Percentiles rank a stretch among this genome's conserved stretches.
Evolutionary conservation across 1,140 invertebrate genomes (phyloP).

Genomic region (Rhynchophorus ferrugineus): DNA sequence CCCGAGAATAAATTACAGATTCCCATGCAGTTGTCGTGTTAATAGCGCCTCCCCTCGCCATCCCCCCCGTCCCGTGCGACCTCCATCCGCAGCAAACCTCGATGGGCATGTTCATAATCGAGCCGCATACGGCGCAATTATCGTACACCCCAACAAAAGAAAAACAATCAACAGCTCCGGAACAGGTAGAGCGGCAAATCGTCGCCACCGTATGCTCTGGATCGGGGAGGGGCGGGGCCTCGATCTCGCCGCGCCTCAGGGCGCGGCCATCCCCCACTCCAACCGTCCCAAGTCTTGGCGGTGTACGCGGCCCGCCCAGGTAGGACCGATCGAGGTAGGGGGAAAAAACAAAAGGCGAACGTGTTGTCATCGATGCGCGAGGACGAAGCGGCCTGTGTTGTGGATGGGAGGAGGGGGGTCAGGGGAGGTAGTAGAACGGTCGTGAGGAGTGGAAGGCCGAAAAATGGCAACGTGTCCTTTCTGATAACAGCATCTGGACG

Average conservation of each 20-base stretch:
- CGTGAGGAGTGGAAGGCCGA: too few species aligned
- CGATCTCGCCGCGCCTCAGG: slow-evolving; percentile 4
- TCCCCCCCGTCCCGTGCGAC: too few species aligned
- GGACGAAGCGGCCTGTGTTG: too few species aligned
- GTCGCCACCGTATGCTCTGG: slow-evolving; percentile 9
- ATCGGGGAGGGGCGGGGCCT: slow-evolving; percentile 7
- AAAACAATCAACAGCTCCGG: slow-evolving; percentile 22
- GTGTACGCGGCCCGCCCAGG: slow-evolving; percentile 38
- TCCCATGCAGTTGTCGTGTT: slow-evolving; percentile 10
- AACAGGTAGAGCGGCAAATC: slow-evolving; percentile 27
- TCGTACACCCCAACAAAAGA: slow-evolving; percentile 23
- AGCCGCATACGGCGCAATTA: slow-evolving; percentile 19
- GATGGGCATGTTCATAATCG: slow-evolving; percentile 16
- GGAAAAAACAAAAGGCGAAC: slow-evolving; percentile 32
- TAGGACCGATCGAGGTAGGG: slow-evolving; percentile 21
- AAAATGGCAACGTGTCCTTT: slow-evolving; percentile 37
- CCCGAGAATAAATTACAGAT: slow-evolving; percentile 4
- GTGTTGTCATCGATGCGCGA: slow-evolving; percentile 38
- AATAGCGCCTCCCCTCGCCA: slow-evolving; percentile 7
- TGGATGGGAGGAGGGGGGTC: too few species aligned
- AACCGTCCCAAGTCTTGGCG: too few species aligned
- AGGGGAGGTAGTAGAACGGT: too few species aligned
- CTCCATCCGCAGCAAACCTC: too few species aligned
- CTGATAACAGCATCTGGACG: slow-evolving; percentile 35
- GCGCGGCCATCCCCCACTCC: slow-evolving; percentile 11